Conservation (phyloP, 2,113 vertebrate genomes). For the Spilogale gracilis region DNA sequence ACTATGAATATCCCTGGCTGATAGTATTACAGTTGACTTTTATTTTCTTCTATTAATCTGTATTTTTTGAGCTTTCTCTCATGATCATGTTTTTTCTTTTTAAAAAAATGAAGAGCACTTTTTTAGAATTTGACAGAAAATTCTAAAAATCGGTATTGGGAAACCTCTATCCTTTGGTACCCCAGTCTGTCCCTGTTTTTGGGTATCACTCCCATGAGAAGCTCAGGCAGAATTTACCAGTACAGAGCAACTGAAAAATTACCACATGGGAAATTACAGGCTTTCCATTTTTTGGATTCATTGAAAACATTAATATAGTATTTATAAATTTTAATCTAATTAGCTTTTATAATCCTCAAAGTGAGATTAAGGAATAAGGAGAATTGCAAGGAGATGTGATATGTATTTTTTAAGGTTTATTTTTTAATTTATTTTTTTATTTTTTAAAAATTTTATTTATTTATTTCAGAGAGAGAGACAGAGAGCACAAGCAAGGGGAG, state of each 20-base stretch:
- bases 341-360: conserved; percentile 6
- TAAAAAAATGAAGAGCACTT: not conserved
- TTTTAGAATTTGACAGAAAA: not conserved
- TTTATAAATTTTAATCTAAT: not conserved
- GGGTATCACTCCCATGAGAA: not conserved
- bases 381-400: not conserved
- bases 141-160: not conserved
- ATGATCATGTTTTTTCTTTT: not conserved
- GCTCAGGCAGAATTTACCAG: not conserved
- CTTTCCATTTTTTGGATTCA: not conserved
- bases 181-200: not conserved
- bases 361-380: not conserved
- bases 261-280: not conserved
- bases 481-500: not conserved
- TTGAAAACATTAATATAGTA: not conserved
- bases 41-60: not conserved
- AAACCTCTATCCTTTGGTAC: not conserved
- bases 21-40: not conserved
- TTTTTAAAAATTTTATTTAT: not conserved
- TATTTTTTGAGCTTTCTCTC: not conserved
- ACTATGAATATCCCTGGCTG: not conserved
- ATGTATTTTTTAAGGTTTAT: not conserved
- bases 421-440: not conserved
- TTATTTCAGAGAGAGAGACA: not conserved
- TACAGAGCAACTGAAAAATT: not conserved